Base-by-base conservation (phyloP, 2,888 invertebrate genomes). In the Trissolcus japonicus region DNA sequence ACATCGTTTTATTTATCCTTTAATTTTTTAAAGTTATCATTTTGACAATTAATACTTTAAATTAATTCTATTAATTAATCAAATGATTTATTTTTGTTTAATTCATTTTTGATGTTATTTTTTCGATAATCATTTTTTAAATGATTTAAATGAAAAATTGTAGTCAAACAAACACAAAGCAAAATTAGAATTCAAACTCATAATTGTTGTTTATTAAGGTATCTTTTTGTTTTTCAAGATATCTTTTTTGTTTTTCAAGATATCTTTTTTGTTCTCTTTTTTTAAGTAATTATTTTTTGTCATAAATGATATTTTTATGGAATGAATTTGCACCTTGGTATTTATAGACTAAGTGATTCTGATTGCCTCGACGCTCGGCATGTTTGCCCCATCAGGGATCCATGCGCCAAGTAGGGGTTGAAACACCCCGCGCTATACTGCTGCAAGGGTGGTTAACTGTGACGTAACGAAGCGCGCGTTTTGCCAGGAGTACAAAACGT, bases 381-480 rank as follows among this genome's bases (percentile, higher is more conserved):
- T 87, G 85, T 87, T 88, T 87, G 80, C 79, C 74, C 43, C 80
- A 88, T 74, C 87, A 87, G 88, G 88, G 79, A 55, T 80, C 69
- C 82, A 88, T 87, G 82, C 55, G 57, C 29, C 29, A 21, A 35
- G 35, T 79, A 79, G 82, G 86, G 86, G 83, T 83, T 79, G 80
- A 40, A 76, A 48, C 76, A 62, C 66, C 62, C 57, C 73, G 40
- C 61, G 62, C 55, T 60, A 60, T 75, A 75, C 74, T 81, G 55
- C 60, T 35, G 68, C 71, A 61, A 82, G 83, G 83, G 83, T 83
- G 81, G 80, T 81, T 83, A 77, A 80, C 82, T 82, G 83, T 88
- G 88, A 89, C 87, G 87, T 88, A 88, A 88, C 84, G 82, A 87
- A 88, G 88, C 88, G 88, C 89, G 89, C 87, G 86, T 85, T 88